These are phyloP conservation scores for Microcebus jonahi DNA, from an alignment of 2,113 vertebrate genomes.

Conservation along the genomic window DNA sequence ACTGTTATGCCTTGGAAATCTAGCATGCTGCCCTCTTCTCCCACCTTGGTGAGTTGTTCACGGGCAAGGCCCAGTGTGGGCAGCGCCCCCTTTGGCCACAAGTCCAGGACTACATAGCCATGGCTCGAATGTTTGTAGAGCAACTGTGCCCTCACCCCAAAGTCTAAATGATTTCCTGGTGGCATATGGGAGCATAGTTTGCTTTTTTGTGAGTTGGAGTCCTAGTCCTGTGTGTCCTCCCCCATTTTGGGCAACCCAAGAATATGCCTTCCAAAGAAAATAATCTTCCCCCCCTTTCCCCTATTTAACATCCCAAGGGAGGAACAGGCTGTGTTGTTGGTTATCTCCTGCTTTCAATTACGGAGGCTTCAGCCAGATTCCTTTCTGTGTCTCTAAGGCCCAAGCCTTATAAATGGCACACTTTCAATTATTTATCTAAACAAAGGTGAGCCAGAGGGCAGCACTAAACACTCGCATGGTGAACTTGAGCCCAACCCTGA, in stretches of 20 bases:
- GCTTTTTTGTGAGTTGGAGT: neutral
- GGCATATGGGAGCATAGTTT: neutral
- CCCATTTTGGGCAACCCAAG: neutral
- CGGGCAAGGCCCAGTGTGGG: neutral
- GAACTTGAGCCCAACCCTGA: slow-evolving; percentile 56
- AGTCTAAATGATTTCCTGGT: no score
- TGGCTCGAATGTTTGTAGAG: rapidly evolving
- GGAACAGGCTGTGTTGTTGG: slow-evolving; percentile 12
- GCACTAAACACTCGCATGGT: slow-evolving; percentile 67
- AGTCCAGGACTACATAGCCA: rapidly evolving
- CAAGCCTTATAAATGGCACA: slow-evolving; percentile 72
- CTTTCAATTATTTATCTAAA: slow-evolving; percentile 84
- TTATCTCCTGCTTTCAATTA: slow-evolving; percentile 81
- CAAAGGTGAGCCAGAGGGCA: slow-evolving; percentile 87
- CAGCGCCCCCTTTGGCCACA: rapidly evolving
- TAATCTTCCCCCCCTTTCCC: neutral
- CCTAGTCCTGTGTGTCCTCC: neutral
- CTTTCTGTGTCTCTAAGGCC: slow-evolving; percentile 72
- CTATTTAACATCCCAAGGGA: neutral
- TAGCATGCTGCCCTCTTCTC: rapidly evolving
- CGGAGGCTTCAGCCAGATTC: slow-evolving; percentile 74
- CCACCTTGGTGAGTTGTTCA: neutral
- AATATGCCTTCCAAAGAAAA: neutral
- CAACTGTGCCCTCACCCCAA: rapidly evolving
- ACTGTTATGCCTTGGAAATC: neutral